Evolutionary conservation across 2,113 vertebrate species (phyloP), one percentile per base, ranked within the genome.

Genomic region (Dicerorhinus sumatrensis): DNA sequence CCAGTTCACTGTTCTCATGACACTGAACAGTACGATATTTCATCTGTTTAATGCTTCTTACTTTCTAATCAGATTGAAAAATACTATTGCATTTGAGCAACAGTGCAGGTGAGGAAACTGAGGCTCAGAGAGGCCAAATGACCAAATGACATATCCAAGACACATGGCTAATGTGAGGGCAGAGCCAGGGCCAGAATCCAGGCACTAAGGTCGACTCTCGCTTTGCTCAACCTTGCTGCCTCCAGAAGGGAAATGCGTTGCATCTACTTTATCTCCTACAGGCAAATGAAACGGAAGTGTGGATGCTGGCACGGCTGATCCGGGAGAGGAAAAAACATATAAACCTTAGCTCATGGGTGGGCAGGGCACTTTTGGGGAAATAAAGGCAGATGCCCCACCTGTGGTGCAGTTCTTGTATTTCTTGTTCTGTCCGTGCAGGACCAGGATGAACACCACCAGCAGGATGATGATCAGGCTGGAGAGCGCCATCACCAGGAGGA

Each of bases 401-500:
- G 99, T 72, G 8, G 98, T 97, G 62, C 99, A 99, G 98, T 98
- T 99, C 98, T 99, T 99, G 98, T 99, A 99, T 94, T 99, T 99
- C 98, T 98, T 99, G 98, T 98, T 99, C 99, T 99, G 99, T 54
- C 99, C 99, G 0, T 99, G 99, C 91, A 99, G 98, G 90, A 99
- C 98, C 97, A 99, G 98, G 0, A 99, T 98, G 77, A 99, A 99
- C n/a, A 99, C 99, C 96, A 99, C 98, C 89, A 99, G 98, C 92
- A 99, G 99, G 72, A 99, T 98, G 72, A 99, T 98, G 96, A 99
- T 99, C 89, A 99, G 99, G 73, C 99, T 99, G n/a, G 99, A 99
- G 72, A 99, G 99, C 0, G 99, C 99, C 98, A 99, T 99, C 98
- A 99, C 99, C 70, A 99, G 98, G 67, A 99, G 98, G 98, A 99